Percentiles rank a stretch among this genome's conserved stretches.
Conservation (phyloP, 2,113 vertebrate genomes). For the Lasiurus borealis region DNA sequence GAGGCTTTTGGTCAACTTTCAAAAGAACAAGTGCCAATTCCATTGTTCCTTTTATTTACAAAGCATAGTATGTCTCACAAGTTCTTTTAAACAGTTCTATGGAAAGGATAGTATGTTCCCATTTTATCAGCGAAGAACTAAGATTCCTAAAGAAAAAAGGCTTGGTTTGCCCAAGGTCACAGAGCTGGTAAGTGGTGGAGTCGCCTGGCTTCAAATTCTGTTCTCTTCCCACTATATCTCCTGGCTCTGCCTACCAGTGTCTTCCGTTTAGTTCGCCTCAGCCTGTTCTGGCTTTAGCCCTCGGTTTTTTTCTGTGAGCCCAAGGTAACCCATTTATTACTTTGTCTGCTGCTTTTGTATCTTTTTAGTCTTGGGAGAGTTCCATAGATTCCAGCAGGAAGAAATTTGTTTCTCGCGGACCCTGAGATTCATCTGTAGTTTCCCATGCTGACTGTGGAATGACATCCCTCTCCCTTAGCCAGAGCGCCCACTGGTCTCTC, state of each 20-base stretch:
- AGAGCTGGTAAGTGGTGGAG: background rate
- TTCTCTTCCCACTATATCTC: background rate
- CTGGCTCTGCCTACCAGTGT: background rate
- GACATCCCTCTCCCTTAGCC: background rate
- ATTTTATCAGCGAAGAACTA: constrained; percentile 4
- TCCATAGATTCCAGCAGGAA: constrained; percentile 1
- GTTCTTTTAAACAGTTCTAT: constrained; percentile 42
- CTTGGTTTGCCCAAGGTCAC: background rate
- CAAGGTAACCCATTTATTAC: constrained; percentile 66
- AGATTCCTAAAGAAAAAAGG: constrained; percentile 4
- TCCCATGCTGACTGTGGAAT: background rate
- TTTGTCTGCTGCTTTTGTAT: constrained; percentile 46
- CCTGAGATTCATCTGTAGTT: constrained; percentile 27
- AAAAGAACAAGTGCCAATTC: background rate
- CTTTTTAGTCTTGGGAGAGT: constrained; percentile 47
- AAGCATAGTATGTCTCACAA: background rate
- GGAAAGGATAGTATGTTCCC: background rate
- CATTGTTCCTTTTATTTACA: constrained; percentile 21
- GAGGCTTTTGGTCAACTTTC: constrained; percentile 11
- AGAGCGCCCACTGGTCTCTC: background rate
- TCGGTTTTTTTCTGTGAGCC: constrained; percentile 34
- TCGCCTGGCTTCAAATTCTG: background rate
- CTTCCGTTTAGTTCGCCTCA: constrained; percentile 10
- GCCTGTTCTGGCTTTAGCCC: constrained; percentile 42
- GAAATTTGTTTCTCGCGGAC: background rate